These are phyloP conservation scores for Pterois miles DNA, from an alignment of 2,797 vertebrate genomes.

Conservation along the genomic window DNA sequence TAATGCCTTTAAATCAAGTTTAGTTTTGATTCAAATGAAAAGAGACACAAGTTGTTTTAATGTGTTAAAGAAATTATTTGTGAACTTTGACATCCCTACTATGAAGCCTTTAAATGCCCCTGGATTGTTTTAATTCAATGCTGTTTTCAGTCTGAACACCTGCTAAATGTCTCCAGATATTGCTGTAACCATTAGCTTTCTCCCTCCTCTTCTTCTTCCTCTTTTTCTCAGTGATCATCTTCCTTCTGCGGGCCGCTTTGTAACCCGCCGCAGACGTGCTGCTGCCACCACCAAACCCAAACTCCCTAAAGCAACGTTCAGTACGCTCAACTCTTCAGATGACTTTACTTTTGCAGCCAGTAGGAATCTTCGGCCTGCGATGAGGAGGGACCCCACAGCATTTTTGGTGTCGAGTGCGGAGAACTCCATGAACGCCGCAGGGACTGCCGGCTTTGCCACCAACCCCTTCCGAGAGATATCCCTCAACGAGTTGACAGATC, in stretches of 20 bases:
- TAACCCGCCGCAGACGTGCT: slow-evolving; percentile 71
- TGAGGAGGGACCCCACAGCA: neutral
- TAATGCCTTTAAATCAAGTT: neutral
- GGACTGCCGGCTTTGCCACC: slow-evolving; percentile 1
- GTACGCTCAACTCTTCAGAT: slow-evolving; percentile 69
- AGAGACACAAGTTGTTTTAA: too few relatives aligned
- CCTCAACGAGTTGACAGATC: slow-evolving; percentile 54
- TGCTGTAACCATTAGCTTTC: neutral
- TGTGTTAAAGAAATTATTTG: too few relatives aligned
- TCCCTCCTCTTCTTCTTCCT: neutral
- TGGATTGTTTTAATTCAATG: neutral
- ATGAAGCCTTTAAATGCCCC: too few relatives aligned
- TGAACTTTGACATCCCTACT: too few relatives aligned
- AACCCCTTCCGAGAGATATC: slow-evolving; percentile 49
- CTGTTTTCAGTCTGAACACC: neutral
- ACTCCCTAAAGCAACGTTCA: neutral
- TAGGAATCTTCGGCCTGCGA: neutral
- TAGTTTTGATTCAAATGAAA: too few relatives aligned
- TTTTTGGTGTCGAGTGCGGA: slow-evolving; percentile 42
- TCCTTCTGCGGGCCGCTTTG: slow-evolving; percentile 60
- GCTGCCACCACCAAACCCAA: slow-evolving; percentile 4
- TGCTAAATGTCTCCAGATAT: neutral
- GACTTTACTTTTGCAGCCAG: slow-evolving; percentile 56
- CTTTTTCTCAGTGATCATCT: slow-evolving; percentile 36
- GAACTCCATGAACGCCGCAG: slow-evolving; percentile 34